Percentiles rank a stretch among this genome's conserved stretches.
Evolutionary conservation across 2,113 vertebrate genomes (phyloP).

Genomic region (Ivindomyrus marchei): DNA sequence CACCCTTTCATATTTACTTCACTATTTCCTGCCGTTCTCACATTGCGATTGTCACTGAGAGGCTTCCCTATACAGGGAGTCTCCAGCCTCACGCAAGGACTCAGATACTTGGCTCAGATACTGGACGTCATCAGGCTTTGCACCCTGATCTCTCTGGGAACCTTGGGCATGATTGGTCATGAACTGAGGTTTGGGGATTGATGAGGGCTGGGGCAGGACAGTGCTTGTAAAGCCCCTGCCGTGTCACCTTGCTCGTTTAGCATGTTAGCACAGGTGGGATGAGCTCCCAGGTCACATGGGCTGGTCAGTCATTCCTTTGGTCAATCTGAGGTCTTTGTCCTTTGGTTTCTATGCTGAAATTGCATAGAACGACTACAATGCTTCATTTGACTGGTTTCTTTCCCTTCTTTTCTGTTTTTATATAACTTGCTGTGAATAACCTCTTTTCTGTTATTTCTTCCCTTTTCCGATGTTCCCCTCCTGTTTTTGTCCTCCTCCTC

Average conservation of each 20-base stretch:
- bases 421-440: slow-evolving; percentile 71
- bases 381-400: slow-evolving; percentile 37
- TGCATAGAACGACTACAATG: slow-evolving; percentile 61
- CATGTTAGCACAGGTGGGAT: not conserved
- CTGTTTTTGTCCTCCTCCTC: slow-evolving; percentile 58
- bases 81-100: not conserved
- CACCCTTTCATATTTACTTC: not conserved
- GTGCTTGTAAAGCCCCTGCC: not conserved
- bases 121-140: slow-evolving; percentile 41
- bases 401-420: slow-evolving; percentile 28
- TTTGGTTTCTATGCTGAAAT: slow-evolving; percentile 60
- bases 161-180: not conserved
- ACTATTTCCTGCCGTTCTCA: not conserved
- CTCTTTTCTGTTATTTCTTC: slow-evolving; percentile 72
- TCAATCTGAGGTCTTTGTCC: slow-evolving; percentile 43
- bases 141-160: slow-evolving; percentile 46
- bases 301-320: slow-evolving; percentile 52
- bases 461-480: slow-evolving; percentile 37
- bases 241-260: not conserved
- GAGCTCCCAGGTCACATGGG: slow-evolving; percentile 43
- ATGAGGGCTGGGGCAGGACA: not conserved
- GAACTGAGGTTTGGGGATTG: not conserved
- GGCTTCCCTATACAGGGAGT: not conserved
- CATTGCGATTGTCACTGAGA: not conserved
- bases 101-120: slow-evolving; percentile 9